Percentiles rank a stretch among this genome's conserved stretches.
These are phyloP conservation scores for Tylochromis polylepis DNA, from an alignment of 2,113 vertebrate species.

Conservation along the genomic window DNA sequence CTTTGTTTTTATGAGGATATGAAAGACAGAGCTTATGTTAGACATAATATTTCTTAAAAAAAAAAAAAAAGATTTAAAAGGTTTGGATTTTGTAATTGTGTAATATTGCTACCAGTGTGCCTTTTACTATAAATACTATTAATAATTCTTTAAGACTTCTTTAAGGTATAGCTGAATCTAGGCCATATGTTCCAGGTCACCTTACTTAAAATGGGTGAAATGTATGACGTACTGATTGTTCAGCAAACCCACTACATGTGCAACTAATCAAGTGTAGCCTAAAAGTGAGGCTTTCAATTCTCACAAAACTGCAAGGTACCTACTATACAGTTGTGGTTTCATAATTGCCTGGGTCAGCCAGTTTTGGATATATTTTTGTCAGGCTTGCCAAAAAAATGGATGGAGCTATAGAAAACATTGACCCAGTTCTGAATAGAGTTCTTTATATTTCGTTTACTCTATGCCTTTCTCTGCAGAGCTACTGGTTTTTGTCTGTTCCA, in stretches of 20 bases:
- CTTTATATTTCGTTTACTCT: constrained; percentile 10
- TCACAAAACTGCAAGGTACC: background rate
- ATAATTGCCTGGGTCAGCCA: constrained; percentile 4
- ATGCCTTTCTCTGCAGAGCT: constrained; percentile 1
- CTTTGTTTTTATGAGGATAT: background rate
- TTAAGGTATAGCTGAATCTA: background rate
- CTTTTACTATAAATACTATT: background rate
- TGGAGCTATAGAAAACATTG: constrained; percentile 30
- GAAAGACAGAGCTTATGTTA: background rate
- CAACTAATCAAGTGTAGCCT: background rate
- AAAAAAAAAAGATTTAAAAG: background rate
- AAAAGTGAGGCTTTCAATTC: background rate
- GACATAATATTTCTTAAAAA: background rate
- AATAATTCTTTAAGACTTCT: background rate
- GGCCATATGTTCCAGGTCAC: background rate
- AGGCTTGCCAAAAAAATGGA: background rate
- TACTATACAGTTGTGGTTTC: background rate
- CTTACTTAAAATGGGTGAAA: background rate
- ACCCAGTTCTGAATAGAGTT: constrained; percentile 41
- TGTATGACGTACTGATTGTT: background rate
- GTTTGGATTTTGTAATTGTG: background rate
- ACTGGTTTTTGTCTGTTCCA: constrained; percentile 31
- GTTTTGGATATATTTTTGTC: background rate
- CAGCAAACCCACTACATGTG: background rate
- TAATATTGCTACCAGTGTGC: background rate